Base-by-base conservation (phyloP, 2,888 invertebrate species). In the Drosophila eohydei region DNA sequence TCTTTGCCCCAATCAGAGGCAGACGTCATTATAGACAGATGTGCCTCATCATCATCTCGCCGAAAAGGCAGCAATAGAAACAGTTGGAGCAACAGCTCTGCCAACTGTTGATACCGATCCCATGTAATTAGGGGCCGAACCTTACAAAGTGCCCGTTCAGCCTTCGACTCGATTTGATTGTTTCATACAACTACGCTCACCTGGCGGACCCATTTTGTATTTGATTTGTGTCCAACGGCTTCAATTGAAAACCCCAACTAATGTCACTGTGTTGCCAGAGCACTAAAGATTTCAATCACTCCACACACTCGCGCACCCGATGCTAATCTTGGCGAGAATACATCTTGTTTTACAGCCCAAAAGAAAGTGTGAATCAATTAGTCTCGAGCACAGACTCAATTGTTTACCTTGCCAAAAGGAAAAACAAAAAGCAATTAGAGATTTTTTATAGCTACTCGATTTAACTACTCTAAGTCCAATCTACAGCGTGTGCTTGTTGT, bases 291-390 rank as follows among this genome's bases (percentile, higher is more conserved):
- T 72, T 81, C 48, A 88, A 84, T 84, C 89, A 66, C 28, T 44
- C 32, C 66, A 62, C 69, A 63, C 41, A 40, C 48, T 60, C 43
- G 52, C 43, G 14, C 51, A 5, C 14, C 34, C 36, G 66, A 57
- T 60, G 43, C 40, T 38, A 65, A 72, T 66, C 70, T 58, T 21
- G 60, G 63, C 36, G 28, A 30, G 62, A 65, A 74, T 63, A 83
- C 78, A 89, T 87, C 85, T 83, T 88, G 74, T 88, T 88, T 88
- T 81, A 90, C 80, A 79, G 82, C 79, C 80, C 73, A 72, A 81
- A 88, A 88, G 82, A 90, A 88, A 90, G 90, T 90, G 91, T 90
- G 91, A 91, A 91, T 88, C 89, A 90, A 90, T 91, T 90, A 90
- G 90, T 70, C 75, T 52, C 79, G 56, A 74, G 36, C 72, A 51